phyloP scores from a whole-genome alignment of 2,888 invertebrate species.

The Calliphora vomitoria region DNA sequence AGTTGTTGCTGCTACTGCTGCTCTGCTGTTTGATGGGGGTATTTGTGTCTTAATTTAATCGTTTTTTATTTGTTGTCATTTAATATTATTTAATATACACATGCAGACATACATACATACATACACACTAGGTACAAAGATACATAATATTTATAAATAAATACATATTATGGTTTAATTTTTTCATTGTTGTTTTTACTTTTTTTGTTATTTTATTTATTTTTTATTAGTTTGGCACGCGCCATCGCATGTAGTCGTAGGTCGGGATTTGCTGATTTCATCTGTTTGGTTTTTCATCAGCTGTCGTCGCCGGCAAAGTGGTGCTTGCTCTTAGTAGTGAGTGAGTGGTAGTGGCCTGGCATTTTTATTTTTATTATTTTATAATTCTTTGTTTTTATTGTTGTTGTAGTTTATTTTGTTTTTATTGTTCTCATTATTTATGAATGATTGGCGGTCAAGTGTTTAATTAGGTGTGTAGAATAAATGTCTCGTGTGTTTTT shows the following conservation, averaged over 20 bases:
- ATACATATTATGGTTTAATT: slow-evolving; percentile 41
- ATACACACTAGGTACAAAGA: slow-evolving; percentile 16
- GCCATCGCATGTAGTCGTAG: slow-evolving; percentile 73
- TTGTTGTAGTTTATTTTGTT: slow-evolving; percentile 38
- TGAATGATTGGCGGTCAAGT: slow-evolving; percentile 70
- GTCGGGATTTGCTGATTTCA: slow-evolving; percentile 72
- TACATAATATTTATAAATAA: no score
- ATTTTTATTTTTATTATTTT: slow-evolving; percentile 36
- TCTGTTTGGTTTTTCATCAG: slow-evolving; percentile 69
- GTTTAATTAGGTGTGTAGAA: slow-evolving; percentile 69
- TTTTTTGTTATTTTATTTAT: slow-evolving; percentile 10
- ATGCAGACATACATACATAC: not conserved
- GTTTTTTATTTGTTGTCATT: slow-evolving; percentile 66
- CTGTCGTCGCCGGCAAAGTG: slow-evolving; percentile 44
- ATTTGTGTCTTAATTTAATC: slow-evolving; percentile 61
- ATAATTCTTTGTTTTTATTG: slow-evolving; percentile 40
- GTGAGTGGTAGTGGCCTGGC: slow-evolving; percentile 41
- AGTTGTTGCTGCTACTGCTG: slow-evolving; percentile 68
- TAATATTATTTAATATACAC: slow-evolving; percentile 53
- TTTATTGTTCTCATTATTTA: slow-evolving; percentile 56
- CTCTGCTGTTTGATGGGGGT: slow-evolving; percentile 37
- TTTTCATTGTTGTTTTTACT: slow-evolving; percentile 51
- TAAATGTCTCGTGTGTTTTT: slow-evolving; percentile 58
- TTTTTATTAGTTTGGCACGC: slow-evolving; percentile 74
- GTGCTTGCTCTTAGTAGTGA: slow-evolving; percentile 16